These are phyloP conservation scores for Podarcis raffonei DNA, from an alignment of 2,113 vertebrate species.

Conservation along the genomic window DNA sequence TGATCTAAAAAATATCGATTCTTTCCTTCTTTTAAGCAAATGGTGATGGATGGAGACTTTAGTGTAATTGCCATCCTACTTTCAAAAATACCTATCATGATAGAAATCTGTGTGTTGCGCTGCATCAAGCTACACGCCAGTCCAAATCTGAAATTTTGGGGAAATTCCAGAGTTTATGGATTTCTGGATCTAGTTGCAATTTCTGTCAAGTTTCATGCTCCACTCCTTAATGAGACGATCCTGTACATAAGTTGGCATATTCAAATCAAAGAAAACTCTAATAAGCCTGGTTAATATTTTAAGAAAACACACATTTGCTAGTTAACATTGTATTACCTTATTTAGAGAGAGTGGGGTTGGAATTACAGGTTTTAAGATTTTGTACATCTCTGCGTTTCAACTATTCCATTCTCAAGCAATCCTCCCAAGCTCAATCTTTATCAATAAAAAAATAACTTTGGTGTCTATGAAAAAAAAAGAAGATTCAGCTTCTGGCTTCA, in stretches of 20 bases:
- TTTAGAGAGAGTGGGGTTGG: neutral
- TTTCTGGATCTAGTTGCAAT: slow-evolving; percentile 15
- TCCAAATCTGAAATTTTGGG: neutral
- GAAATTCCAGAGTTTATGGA: neutral
- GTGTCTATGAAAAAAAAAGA: slow-evolving; percentile 24
- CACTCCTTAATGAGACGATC: slow-evolving; percentile 23
- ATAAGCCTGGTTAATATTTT: slow-evolving; percentile 26
- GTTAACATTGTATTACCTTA: slow-evolving; percentile 31
- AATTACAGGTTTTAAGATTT: slow-evolving; percentile 33
- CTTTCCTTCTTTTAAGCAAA: neutral
- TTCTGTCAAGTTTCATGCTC: slow-evolving; percentile 39
- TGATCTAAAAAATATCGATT: neutral
- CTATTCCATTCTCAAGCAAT: slow-evolving; percentile 46
- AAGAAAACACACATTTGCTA: slow-evolving; percentile 50
- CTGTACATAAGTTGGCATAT: slow-evolving; percentile 34
- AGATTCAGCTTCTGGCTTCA: slow-evolving; percentile 69
- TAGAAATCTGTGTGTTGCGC: slow-evolving; percentile 19
- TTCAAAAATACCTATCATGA: slow-evolving; percentile 6
- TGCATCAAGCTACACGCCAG: slow-evolving; percentile 18
- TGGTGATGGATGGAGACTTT: neutral
- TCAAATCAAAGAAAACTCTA: slow-evolving; percentile 50
- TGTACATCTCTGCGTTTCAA: slow-evolving; percentile 49
- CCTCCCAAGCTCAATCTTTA: slow-evolving; percentile 35
- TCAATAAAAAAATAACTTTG: slow-evolving; percentile 49
- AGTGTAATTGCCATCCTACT: neutral